Base-by-base conservation (phyloP, 2,113 vertebrate genomes). In the Nestor notabilis region DNA sequence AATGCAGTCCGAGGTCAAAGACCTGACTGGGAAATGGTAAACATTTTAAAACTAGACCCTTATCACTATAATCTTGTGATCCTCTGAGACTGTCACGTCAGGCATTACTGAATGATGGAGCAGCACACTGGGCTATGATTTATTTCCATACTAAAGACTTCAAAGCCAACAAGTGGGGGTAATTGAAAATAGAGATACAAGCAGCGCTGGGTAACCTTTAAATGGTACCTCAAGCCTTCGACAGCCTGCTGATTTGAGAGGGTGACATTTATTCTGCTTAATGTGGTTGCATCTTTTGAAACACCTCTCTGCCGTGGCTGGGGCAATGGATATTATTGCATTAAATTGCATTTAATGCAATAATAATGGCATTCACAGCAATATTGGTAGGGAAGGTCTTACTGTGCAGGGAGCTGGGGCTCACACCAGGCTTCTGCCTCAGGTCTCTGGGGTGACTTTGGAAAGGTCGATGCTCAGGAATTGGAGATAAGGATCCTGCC, bases 1-100 rank as follows among this genome's bases (percentile, higher is more conserved):
- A 97, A 96, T 92, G 96, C 89, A 70, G 94, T 63, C 71, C 4
- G 84, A 84, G 97, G 98, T 97, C 97, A 97, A 95, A 97, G 97
- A 80, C 86, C 80, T 95, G 94, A 12, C 83, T 56, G 53, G 94
- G 95, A 97, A 97, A 95, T 61, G 92, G 97, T 94, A 96, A 96
- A 97, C 95, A 95, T 94, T 95, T 97, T 93, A 65, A 91, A 95
- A 81, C 70, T 7, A 55, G 95, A 83, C 94, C 84, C 93, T 95
- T 83, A 95, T 95, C 95, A 50, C 89, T 94, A 37, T 94, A 91
- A 88, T 96, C 84, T 72, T 71, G 69, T 85, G 95, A 90, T 87
- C 86, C 41, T 43, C 61, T 25, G 56, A 10, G n/a, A 14, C 90
- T 95, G 97, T 82, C 96, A 94, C 61, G 1, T 77, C 89, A 90